phyloP scores from a whole-genome alignment of 2,797 vertebrate genomes.

The Premnoplex brunnescens region DNA sequence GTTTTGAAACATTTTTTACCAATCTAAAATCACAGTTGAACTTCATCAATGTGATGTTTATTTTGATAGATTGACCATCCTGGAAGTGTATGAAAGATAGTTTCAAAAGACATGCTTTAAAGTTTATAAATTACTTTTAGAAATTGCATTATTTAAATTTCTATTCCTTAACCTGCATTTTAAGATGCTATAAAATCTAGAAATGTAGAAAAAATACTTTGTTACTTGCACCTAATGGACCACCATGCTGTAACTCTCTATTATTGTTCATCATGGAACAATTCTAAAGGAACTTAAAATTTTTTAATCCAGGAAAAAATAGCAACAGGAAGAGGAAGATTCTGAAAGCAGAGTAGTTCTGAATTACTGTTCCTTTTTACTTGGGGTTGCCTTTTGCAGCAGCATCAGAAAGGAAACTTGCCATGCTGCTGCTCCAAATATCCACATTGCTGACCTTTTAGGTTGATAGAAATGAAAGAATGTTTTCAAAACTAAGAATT shows the following conservation, averaged over 20 bases:
- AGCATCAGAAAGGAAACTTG: background rate
- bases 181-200: background rate
- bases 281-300: background rate
- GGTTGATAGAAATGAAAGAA: background rate
- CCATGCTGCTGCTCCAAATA: background rate
- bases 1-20: background rate
- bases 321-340: background rate
- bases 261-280: background rate
- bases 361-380: background rate
- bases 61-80: background rate
- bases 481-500: background rate
- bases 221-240: background rate
- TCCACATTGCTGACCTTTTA: background rate
- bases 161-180: background rate
- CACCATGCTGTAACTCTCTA: background rate
- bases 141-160: background rate
- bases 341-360: background rate
- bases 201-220: background rate
- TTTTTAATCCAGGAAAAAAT: background rate
- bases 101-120: background rate
- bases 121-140: background rate
- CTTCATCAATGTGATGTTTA: background rate
- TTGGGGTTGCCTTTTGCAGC: background rate
- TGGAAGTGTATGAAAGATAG: background rate
- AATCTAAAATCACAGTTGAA: background rate